phyloP scores from a whole-genome alignment of 2,888 invertebrate genomes.

The Imbricaverruca yamaguchii region DNA sequence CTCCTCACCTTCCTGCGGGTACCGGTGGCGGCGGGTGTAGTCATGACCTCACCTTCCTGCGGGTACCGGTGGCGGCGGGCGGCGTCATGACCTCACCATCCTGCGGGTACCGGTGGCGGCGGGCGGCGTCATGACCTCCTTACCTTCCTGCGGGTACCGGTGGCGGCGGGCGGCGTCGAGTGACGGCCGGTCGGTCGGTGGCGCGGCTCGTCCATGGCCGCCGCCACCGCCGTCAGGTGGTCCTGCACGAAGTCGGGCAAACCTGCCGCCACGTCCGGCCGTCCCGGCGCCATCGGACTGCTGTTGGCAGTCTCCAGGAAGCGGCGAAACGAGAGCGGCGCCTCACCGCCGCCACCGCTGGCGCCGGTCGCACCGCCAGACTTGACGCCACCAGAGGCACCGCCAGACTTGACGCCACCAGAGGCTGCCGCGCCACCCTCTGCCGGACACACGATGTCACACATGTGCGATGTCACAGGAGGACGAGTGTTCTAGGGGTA shows the following conservation, averaged over 20 bases:
- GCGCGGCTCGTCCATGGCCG: not conserved
- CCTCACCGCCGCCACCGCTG: constrained; percentile 1
- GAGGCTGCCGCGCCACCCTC: no score
- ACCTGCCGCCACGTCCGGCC: constrained; percentile 13
- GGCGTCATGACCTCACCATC: no score
- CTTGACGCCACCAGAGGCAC: not conserved
- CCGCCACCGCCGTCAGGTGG: not conserved
- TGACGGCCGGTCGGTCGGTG: not conserved
- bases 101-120: no score
- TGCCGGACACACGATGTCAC: no score
- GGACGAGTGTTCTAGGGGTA: no score
- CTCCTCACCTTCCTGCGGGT: no score
- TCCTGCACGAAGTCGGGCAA: constrained; percentile 22
- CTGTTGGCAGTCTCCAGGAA: constrained; percentile 1
- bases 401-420: not conserved
- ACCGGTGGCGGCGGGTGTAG: no score
- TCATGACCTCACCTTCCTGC: not conserved
- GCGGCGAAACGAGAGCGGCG: constrained; percentile 22
- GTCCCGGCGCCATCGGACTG: not conserved
- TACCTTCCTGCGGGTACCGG: constrained; percentile 6
- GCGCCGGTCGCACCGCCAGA: not conserved
- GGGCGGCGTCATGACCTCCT: no score
- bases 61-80: constrained; percentile 12
- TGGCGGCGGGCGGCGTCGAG: not conserved
- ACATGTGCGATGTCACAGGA: no score